These are phyloP conservation scores for Cataglyphis livida DNA, from an alignment of 2,888 invertebrate genomes.

Conservation along the genomic window DNA sequence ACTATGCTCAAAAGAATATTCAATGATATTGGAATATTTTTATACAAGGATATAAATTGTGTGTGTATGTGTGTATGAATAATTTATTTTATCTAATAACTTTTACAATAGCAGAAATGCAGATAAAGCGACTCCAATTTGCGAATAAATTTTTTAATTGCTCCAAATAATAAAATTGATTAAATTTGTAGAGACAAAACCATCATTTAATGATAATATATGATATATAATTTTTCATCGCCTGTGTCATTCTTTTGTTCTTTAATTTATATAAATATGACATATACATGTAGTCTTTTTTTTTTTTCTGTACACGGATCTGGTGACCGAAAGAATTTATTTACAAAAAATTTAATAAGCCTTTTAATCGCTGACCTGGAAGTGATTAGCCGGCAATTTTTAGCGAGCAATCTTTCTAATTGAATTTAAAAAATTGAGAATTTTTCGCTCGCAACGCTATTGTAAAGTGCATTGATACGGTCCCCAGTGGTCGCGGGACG, in stretches of 20 bases:
- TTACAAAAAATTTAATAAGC: neutral
- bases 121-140: neutral
- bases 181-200: neutral
- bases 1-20: neutral
- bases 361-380: neutral
- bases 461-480: neutral
- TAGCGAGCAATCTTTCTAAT: neutral
- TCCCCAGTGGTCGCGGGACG: neutral
- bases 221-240: neutral
- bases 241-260: neutral
- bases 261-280: neutral
- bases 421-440: neutral
- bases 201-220: neutral
- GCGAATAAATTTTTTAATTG: neutral
- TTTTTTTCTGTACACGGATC: neutral
- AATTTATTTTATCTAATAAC: neutral
- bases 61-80: neutral
- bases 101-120: neutral
- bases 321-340: neutral
- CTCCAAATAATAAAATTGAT: neutral
- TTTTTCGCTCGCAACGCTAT: neutral
- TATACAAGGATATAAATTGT: neutral
- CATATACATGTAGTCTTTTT: neutral
- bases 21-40: neutral
- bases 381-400: neutral